These are phyloP conservation scores for Metallyticus violacea DNA, from an alignment of 2,888 invertebrate species.

Conservation along the genomic window DNA sequence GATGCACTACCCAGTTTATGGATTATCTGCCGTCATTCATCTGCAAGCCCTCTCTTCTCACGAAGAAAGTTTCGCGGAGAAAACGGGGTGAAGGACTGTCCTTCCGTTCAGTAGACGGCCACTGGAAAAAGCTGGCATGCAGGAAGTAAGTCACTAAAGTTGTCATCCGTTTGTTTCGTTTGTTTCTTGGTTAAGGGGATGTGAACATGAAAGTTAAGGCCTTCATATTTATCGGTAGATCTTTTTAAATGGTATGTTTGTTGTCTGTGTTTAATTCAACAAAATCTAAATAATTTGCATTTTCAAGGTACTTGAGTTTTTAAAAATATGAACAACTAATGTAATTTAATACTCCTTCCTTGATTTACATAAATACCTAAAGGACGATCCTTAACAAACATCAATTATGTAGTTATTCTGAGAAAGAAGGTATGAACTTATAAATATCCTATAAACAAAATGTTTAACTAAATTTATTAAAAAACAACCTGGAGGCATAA, in stretches of 20 bases:
- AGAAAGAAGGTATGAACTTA: no score
- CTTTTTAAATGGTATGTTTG: not conserved
- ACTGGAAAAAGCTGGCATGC: not conserved
- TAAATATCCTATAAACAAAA: no score
- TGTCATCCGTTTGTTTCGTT: not conserved
- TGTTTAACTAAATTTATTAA: no score
- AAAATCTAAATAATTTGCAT: not conserved
- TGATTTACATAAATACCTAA: no score
- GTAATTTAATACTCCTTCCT: no score
- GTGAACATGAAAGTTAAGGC: not conserved
- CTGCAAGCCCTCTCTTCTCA: not conserved
- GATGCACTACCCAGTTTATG: not conserved
- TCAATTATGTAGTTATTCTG: no score
- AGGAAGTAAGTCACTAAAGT: not conserved
- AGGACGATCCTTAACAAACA: no score
- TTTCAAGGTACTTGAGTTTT: not conserved
- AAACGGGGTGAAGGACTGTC: constrained; percentile 11
- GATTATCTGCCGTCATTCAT: constrained; percentile 7
- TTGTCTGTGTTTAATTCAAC: not conserved
- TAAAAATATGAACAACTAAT: no score
- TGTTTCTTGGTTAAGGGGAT: not conserved
- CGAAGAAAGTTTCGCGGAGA: not conserved
- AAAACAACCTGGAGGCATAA: no score
- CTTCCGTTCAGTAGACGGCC: not conserved
- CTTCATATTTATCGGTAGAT: not conserved